A percentile compares a stretch with the other conserved stretches of the same genome.
These are phyloP conservation scores for Nyctereutes procyonoides DNA, from an alignment of 2,113 vertebrate species.

Conservation along the genomic window DNA sequence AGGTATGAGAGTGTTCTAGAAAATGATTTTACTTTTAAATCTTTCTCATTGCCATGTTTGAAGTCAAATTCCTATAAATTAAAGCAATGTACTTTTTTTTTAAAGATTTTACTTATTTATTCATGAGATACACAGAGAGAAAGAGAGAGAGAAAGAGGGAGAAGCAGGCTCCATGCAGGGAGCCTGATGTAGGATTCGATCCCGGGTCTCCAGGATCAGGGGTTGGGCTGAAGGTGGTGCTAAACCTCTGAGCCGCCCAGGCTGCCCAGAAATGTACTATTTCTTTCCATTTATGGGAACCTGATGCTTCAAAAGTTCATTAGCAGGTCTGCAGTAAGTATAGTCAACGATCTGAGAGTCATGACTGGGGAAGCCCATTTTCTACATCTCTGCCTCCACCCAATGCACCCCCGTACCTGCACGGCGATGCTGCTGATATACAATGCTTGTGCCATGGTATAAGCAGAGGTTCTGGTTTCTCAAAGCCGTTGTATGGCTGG, in stretches of 20 bases:
- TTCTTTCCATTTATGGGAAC: slow-evolving; percentile 46
- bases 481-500: not conserved
- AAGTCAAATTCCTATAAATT: slow-evolving; percentile 73
- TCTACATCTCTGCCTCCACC: not conserved
- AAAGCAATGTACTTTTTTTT: not conserved
- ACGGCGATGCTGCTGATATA: not conserved
- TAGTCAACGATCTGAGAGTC: not conserved
- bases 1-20: slow-evolving; percentile 68
- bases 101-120: no score
- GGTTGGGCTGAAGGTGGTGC: no score
- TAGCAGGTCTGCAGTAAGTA: not conserved
- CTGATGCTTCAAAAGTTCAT: slow-evolving; percentile 53
- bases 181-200: no score
- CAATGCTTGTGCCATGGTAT: rapidly evolving
- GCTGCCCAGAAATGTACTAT: not conserved
- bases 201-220: no score
- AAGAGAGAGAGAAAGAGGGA: no score
- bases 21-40: slow-evolving; percentile 73
- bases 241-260: no score
- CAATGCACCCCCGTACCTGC: not conserved
- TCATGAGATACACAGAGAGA: no score
- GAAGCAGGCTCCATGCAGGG: no score
- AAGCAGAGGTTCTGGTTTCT: not conserved
- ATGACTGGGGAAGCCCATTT: not conserved
- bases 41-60: slow-evolving; percentile 66